These are phyloP conservation scores for Macrobrachium rosenbergii DNA, from an alignment of 1,140 invertebrate species.

Conservation along the genomic window DNA sequence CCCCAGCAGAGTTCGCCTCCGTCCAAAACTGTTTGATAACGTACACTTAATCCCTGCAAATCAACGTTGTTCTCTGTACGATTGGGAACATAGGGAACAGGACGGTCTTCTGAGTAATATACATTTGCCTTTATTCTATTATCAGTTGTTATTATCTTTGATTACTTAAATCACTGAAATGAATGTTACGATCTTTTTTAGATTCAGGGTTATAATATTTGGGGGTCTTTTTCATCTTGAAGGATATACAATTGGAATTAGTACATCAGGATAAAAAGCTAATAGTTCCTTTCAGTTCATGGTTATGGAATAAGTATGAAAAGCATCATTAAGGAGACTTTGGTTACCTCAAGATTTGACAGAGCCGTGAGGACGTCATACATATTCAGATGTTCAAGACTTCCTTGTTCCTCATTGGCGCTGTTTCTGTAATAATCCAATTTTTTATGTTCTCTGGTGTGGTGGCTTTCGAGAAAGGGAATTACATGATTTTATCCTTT, in stretches of 20 bases:
- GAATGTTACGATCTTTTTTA: too few relatives aligned
- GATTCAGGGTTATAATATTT: too few relatives aligned
- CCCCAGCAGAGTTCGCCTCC: constrained; percentile 24
- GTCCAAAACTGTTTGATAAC: constrained; percentile 31
- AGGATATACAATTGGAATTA: too few relatives aligned
- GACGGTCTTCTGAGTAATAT: too few relatives aligned
- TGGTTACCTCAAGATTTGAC: constrained; percentile 33
- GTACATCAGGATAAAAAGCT: too few relatives aligned
- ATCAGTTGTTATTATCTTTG: too few relatives aligned
- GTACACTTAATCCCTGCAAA: constrained; percentile 23
- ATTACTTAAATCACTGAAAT: too few relatives aligned
- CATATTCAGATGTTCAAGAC: constrained; percentile 31
- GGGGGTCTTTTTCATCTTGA: too few relatives aligned
- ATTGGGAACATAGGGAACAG: too few relatives aligned
- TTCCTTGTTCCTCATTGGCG: constrained; percentile 12
- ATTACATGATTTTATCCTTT: too few relatives aligned
- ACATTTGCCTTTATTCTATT: too few relatives aligned
- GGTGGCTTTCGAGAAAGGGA: neutral
- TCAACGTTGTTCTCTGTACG: neutral
- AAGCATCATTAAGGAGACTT: neutral
- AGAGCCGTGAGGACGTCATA: constrained; percentile 33
- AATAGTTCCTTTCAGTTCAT: neutral
- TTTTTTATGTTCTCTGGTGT: neutral
- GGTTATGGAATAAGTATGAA: neutral
- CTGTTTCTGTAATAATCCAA: neutral